Evolutionary conservation across 2,888 invertebrate genomes (phyloP).

Genomic region (Cataglyphis altisquamis): DNA sequence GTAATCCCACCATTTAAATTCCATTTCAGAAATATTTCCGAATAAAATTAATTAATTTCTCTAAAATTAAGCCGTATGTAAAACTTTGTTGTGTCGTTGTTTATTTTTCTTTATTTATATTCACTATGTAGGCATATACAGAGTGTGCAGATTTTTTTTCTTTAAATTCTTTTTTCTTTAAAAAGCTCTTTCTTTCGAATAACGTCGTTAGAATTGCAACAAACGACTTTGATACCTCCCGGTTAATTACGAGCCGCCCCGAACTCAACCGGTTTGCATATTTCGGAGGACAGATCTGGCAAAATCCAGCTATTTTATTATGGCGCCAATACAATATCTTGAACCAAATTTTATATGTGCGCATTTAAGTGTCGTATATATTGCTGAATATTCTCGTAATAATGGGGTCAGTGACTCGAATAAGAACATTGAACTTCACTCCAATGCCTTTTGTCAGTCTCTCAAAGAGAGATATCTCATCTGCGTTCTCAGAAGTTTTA

Average conservation of each 20-base stretch:
- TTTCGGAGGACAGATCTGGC: conserved; percentile 59
- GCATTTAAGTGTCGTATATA: conserved; percentile 7
- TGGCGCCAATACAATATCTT: conserved; percentile 56
- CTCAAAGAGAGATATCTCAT: neutral
- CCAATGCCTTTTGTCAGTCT: neutral
- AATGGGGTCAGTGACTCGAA: conserved; percentile 4
- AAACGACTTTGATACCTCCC: conserved; percentile 55
- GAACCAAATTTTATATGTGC: conserved; percentile 61
- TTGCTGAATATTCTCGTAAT: conserved; percentile 9
- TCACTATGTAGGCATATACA: neutral
- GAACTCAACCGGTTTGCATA: conserved; percentile 71
- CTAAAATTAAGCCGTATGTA: neutral
- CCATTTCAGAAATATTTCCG: neutral
- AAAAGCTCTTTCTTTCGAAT: conserved; percentile 14
- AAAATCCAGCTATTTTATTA: conserved; percentile 57
- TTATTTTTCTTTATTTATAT: neutral
- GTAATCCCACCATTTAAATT: neutral
- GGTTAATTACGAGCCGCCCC: conserved; percentile 61
- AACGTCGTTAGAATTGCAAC: conserved; percentile 55
- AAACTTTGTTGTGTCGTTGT: neutral
- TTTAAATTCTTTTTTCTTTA: neutral
- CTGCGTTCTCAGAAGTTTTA: neutral
- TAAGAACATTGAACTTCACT: conserved; percentile 39
- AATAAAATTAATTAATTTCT: neutral
- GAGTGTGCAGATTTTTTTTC: neutral